phyloP scores from a whole-genome alignment of 2,888 invertebrate species.

The Zhuqinia jingwanae region DNA sequence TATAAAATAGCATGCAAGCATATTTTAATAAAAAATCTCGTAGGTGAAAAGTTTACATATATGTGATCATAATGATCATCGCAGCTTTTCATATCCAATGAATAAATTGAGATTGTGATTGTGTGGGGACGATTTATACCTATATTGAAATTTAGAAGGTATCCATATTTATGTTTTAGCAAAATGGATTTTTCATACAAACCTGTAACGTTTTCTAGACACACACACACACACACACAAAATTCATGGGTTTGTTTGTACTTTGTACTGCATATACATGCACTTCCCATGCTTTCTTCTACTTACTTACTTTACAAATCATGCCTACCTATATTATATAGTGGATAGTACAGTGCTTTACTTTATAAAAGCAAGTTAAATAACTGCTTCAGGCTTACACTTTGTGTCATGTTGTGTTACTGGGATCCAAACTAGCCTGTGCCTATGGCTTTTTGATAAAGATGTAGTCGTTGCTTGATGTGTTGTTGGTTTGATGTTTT shows the following conservation, averaged over 20 bases:
- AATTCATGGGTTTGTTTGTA: too few species aligned
- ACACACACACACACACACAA: too few species aligned
- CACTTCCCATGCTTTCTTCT: slow-evolving; percentile 45
- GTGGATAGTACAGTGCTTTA: not conserved
- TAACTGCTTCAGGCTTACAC: slow-evolving; percentile 52
- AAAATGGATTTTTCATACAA: too few species aligned
- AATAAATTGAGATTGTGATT: slow-evolving; percentile 41
- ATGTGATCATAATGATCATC: not conserved
- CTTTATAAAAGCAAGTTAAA: slow-evolving; percentile 42
- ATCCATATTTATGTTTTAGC: too few species aligned
- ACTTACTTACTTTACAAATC: not conserved
- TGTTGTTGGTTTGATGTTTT: slow-evolving; percentile 3
- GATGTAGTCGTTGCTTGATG: slow-evolving; percentile 18
- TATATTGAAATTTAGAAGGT: too few species aligned
- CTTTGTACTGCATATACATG: slow-evolving; percentile 9
- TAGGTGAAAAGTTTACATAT: not conserved
- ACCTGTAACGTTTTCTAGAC: too few species aligned
- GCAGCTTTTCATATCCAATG: not conserved
- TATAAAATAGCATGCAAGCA: too few species aligned
- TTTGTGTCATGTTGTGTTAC: slow-evolving; percentile 55
- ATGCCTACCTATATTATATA: too few species aligned
- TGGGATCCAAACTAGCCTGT: slow-evolving; percentile 50
- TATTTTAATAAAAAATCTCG: too few species aligned
- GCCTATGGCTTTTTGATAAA: slow-evolving; percentile 24
- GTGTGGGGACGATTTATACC: too few species aligned